These are phyloP conservation scores for Sebastes vulpes DNA, from an alignment of 2,797 vertebrate genomes.

Conservation along the genomic window DNA sequence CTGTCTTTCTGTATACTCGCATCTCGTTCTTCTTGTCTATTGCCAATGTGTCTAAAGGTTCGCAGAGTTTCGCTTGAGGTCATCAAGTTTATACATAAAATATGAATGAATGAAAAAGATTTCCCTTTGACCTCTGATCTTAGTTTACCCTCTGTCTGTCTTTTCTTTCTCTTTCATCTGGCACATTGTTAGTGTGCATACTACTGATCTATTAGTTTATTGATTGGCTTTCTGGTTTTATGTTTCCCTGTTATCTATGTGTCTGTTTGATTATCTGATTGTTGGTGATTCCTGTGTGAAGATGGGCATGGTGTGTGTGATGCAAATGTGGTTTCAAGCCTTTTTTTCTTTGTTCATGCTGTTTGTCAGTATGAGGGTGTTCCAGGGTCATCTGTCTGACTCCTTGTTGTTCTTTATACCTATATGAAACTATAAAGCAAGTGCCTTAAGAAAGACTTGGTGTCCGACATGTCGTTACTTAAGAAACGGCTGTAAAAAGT, in stretches of 20 bases:
- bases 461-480: not conserved
- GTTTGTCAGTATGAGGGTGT: conserved; percentile 4
- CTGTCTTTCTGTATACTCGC: not conserved
- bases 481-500: not conserved
- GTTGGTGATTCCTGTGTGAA: conserved; percentile 48
- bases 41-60: not conserved
- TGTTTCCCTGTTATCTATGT: conserved; percentile 43
- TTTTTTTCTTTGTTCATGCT: conserved; percentile 10
- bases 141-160: not conserved
- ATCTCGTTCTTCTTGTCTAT: conserved; percentile 5
- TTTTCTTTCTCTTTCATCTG: conserved; percentile 2
- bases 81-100: not conserved
- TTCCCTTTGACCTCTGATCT: not conserved
- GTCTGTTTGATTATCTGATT: conserved; percentile 60
- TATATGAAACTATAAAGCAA: not conserved
- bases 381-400: not conserved
- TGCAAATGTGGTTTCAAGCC: conserved; percentile 21
- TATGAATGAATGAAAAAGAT: not conserved
- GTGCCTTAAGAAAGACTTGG: not conserved
- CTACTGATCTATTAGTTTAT: conserved; percentile 46
- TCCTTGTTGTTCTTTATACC: conserved; percentile 6
- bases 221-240: conserved; percentile 40
- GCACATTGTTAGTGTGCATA: not conserved
- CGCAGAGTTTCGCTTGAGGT: not conserved
- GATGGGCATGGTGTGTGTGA: conserved; percentile 14